Percentiles rank a stretch among this genome's conserved stretches.
Conservation (phyloP, 2,888 invertebrate species). For the Anodontia alba region DNA sequence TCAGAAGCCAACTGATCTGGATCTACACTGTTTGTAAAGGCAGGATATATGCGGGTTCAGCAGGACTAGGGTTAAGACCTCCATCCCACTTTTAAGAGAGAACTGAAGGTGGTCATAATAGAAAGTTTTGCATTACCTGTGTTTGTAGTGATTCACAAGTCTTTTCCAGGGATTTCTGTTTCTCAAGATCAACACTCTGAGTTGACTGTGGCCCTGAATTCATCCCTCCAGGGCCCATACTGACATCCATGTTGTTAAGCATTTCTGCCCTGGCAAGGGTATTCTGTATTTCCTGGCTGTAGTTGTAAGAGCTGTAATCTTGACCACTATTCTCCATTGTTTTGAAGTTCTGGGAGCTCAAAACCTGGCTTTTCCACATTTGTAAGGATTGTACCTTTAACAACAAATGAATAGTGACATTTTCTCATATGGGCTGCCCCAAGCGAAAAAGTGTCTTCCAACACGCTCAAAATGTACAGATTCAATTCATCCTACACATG, state of each 20-base stretch:
- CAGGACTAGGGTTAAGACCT: too few relatives aligned
- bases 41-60: too few relatives aligned
- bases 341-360: conserved; percentile 65
- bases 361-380: conserved; percentile 75
- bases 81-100: too few relatives aligned
- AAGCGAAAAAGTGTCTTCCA: too few relatives aligned
- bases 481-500: too few relatives aligned
- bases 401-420: conserved; percentile 6
- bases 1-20: background rate
- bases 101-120: too few relatives aligned
- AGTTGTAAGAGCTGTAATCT: conserved; percentile 70
- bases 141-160: conserved; percentile 79
- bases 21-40: background rate
- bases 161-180: conserved; percentile 75
- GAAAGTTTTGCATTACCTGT: conserved; percentile 66
- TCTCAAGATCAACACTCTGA: conserved; percentile 58
- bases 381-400: conserved; percentile 77
- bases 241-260: conserved; percentile 51
- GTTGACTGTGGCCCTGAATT: conserved; percentile 30
- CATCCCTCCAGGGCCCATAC: conserved; percentile 28
- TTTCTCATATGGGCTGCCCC: too few relatives aligned
- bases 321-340: conserved; percentile 61
- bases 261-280: conserved; percentile 69
- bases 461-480: too few relatives aligned
- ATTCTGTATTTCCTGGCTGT: conserved; percentile 69